These are phyloP conservation scores for Sitta europaea DNA, from an alignment of 2,113 vertebrate species.

Conservation along the genomic window DNA sequence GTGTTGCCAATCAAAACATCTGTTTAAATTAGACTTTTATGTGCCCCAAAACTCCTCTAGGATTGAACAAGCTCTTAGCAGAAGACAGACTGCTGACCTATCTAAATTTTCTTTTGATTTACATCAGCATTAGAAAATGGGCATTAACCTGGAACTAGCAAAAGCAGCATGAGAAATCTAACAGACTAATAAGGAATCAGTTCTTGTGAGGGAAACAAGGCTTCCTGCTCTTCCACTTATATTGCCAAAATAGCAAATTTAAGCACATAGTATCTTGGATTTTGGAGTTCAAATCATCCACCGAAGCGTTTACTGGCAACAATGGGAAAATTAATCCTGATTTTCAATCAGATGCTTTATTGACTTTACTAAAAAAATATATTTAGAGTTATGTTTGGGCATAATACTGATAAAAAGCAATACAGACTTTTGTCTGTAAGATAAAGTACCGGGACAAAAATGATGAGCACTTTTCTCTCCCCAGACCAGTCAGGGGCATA, in stretches of 20 bases:
- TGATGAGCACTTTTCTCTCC: neutral
- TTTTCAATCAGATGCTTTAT: neutral
- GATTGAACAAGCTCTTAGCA: neutral
- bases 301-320: neutral
- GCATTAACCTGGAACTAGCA: neutral
- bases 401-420: neutral
- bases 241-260: neutral
- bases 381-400: neutral
- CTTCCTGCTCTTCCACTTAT: neutral
- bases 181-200: neutral
- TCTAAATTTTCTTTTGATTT: neutral
- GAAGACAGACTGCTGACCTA: neutral
- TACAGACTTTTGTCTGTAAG: neutral
- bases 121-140: neutral
- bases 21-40: neutral
- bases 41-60: neutral
- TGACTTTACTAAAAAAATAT: neutral
- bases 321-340: neutral
- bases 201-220: neutral
- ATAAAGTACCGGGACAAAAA: neutral
- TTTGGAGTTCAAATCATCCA: neutral
- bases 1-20: neutral
- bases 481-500: neutral
- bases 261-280: neutral
- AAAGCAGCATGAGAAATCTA: neutral